Percentiles rank a stretch among this genome's conserved stretches.
phyloP scores from a whole-genome alignment of 2,888 invertebrate genomes.

The Luffia ferchaultella region DNA sequence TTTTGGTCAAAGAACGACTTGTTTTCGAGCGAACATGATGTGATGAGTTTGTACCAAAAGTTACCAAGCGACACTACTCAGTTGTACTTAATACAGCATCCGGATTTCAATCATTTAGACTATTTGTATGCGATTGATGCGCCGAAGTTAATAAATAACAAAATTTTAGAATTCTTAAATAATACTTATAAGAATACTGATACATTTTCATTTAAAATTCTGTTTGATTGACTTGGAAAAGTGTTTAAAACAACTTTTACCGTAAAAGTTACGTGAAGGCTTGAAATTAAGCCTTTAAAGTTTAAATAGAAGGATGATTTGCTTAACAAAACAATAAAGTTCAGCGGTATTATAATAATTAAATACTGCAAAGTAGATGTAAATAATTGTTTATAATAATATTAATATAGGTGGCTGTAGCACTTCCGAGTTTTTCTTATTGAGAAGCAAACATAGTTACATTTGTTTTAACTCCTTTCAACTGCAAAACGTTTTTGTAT shows the following conservation, averaged over 20 bases:
- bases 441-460: no score
- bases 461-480: no score
- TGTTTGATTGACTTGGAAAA: not conserved
- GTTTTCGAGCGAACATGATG: slow-evolving; percentile 72
- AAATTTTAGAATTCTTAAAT: slow-evolving; percentile 37
- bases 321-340: no score
- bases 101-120: slow-evolving; percentile 77
- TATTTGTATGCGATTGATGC: slow-evolving; percentile 73
- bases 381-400: no score
- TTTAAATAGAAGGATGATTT: not conserved
- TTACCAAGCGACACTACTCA: slow-evolving; percentile 55
- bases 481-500: no score
- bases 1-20: slow-evolving; percentile 77
- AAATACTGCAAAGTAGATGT: no score
- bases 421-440: no score
- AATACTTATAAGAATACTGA: not conserved
- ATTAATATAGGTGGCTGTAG: no score
- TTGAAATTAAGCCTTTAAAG: no score
- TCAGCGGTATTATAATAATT: no score
- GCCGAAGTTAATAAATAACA: slow-evolving; percentile 62
- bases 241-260: not conserved
- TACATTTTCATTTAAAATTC: not conserved
- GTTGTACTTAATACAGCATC: slow-evolving; percentile 62
- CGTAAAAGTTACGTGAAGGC: not conserved
- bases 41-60: slow-evolving; percentile 46